Percentiles rank a stretch among this genome's conserved stretches.
These are phyloP conservation scores for Nerophis ophidion DNA, from an alignment of 2,113 vertebrate species.

Conservation along the genomic window DNA sequence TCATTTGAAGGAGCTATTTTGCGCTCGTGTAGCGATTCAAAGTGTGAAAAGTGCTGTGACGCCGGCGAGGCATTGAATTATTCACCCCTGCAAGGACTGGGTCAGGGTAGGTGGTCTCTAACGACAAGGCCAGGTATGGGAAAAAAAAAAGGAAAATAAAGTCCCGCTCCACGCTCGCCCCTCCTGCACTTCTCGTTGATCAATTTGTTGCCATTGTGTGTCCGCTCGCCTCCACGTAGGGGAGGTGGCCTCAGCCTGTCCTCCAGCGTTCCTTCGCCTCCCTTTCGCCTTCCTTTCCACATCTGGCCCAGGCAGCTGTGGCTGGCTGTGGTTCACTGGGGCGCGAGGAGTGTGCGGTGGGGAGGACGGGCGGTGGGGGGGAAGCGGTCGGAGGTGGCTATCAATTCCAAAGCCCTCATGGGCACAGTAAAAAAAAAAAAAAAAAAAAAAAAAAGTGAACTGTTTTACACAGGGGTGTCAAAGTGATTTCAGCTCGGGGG, in stretches of 20 bases:
- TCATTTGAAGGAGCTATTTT: neutral
- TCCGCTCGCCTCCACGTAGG: constrained; percentile 50
- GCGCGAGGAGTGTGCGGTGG: constrained; percentile 69
- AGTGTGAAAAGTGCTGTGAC: constrained; percentile 34
- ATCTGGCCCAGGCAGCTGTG: constrained; percentile 98
- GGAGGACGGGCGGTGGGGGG: constrained; percentile 20
- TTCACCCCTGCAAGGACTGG: constrained; percentile 10
- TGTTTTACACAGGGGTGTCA: too few relatives aligned
- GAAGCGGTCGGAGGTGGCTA: constrained; percentile 76
- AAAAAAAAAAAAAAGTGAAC: too few relatives aligned
- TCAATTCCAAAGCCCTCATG: constrained; percentile 91
- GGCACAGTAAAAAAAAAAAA: constrained; percentile 74
- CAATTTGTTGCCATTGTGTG: constrained; percentile 4
- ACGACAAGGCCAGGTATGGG: constrained; percentile 43
- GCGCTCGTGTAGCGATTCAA: constrained; percentile 6
- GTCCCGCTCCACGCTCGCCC: constrained; percentile 2
- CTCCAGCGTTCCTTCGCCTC: constrained; percentile 57
- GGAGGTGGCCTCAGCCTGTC: constrained; percentile 68
- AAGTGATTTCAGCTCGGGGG: too few relatives aligned
- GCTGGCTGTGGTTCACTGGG: constrained; percentile 94
- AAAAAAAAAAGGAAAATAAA: neutral
- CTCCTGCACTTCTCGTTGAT: neutral
- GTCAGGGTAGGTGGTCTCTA: constrained; percentile 54
- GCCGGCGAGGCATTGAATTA: constrained; percentile 22
- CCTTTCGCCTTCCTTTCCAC: constrained; percentile 68